Evolutionary conservation across 1,140 invertebrate species (phyloP).

Genomic region (Bicyclus anynana): DNA sequence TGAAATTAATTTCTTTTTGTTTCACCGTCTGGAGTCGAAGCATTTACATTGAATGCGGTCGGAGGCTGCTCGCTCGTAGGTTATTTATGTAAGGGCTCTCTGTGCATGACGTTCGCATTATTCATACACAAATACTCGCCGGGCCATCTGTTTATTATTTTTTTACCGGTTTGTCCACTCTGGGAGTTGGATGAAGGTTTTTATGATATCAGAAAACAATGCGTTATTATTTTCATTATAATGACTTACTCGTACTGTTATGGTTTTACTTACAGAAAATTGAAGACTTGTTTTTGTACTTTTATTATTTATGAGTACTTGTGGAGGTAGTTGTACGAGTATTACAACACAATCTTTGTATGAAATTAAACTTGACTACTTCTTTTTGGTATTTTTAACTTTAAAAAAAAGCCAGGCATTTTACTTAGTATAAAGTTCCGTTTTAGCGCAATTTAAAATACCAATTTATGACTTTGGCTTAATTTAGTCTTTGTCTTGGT

Average conservation of each 20-base stretch:
- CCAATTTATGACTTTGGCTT: too few species aligned
- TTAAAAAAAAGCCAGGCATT: too few species aligned
- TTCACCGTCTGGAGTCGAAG: slow-evolving; percentile 68
- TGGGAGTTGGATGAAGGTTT: slow-evolving; percentile 15
- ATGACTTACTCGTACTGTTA: background rate
- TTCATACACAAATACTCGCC: slow-evolving; percentile 61
- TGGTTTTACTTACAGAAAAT: background rate
- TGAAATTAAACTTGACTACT: too few species aligned
- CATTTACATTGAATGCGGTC: slow-evolving; percentile 75
- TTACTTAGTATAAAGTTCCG: too few species aligned
- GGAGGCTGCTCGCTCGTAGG: slow-evolving; percentile 59
- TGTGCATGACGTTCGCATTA: slow-evolving; percentile 70
- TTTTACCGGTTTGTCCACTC: slow-evolving; percentile 64
- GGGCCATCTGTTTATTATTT: slow-evolving; percentile 66
- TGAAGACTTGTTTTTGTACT: too few species aligned
- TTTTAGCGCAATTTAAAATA: too few species aligned
- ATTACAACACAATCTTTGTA: too few species aligned
- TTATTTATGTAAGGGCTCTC: slow-evolving; percentile 70
- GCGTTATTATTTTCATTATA: slow-evolving; percentile 1
- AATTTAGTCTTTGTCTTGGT: too few species aligned
- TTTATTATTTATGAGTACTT: too few species aligned
- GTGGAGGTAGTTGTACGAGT: too few species aligned
- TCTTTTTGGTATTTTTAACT: too few species aligned
- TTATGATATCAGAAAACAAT: background rate
- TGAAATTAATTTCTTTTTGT: slow-evolving; percentile 76